Evolutionary conservation across 2,113 vertebrate species (phyloP), one percentile per base, ranked within the genome.

Genomic region (Octodon degus): DNA sequence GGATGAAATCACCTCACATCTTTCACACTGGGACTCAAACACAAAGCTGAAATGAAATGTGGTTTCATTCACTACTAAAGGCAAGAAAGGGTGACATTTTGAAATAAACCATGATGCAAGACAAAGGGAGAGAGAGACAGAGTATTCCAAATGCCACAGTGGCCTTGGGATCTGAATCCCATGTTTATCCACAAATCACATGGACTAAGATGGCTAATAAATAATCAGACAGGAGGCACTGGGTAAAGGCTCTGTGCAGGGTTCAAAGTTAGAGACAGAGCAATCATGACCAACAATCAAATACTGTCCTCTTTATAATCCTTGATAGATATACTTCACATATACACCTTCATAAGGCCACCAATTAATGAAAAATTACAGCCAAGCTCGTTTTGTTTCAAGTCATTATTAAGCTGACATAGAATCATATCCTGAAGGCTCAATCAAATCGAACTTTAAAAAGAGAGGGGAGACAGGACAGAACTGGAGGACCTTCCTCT

Each of bases 61-160:
- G 55, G 47, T n/a, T 74, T 95, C 63, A 58, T 83, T 84, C 82
- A 74, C 53, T 53, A 80, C 22, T 27, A 60, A 82, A 68, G n/a
- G 24, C 37, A 40, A 92, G 30, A 89, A 74, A 40, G 0, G 30
- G 43, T 85, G 67, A 83, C 53, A 19, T 86, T 85, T 90, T 83
- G n/a, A 76, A 91, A 93, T 24, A 80, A 84, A 67, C 24, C 25
- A 50, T 32, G 82, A 24, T 93, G 40, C 58, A 81, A 96, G 89
- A 58, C 50, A 68, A 22, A 91, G 60, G 86, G 32, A 43, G 67
- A 90, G 37, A 43, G 25, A 67, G 50, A 55, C 6, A 58, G 11
- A 65, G 16, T 24, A 40, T 77, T 43, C 50, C 32, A 76, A 43
- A 72, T 53, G 40, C 58, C 27, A 53, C 25, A 2, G 10, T 22